A percentile compares a stretch with the other conserved stretches of the same genome.
Evolutionary conservation across 92 coral and sea anemone species (phyloP).

Genomic region (Palythoa heliodiscus): DNA sequence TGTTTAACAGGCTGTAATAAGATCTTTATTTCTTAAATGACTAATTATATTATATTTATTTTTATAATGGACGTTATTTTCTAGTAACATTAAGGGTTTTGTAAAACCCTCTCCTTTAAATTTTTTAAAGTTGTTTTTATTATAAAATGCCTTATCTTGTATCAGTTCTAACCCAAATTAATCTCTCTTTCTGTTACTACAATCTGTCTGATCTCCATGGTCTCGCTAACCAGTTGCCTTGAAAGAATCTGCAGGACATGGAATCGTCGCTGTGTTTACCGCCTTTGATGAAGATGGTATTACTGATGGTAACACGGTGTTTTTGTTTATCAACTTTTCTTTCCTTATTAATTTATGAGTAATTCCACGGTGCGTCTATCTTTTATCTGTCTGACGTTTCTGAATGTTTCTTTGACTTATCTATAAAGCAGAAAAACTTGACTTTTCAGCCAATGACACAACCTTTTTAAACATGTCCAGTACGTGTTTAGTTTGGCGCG

Average conservation of each 20-base stretch:
- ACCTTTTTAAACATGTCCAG: too few relatives aligned
- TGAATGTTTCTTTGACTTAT: too few relatives aligned
- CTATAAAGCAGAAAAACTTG: too few relatives aligned
- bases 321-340: neutral
- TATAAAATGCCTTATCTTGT: neutral
- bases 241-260: constrained; percentile 14
- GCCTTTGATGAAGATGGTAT: constrained; percentile 30
- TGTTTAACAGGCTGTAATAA: too few relatives aligned
- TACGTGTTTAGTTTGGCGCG: neutral
- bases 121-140: neutral
- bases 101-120: too few relatives aligned
- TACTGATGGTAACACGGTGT: constrained; percentile 24
- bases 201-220: neutral
- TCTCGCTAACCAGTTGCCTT: constrained; percentile 18
- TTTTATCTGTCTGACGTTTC: neutral
- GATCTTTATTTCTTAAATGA: too few relatives aligned
- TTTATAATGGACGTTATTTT: too few relatives aligned
- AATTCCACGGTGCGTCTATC: neutral
- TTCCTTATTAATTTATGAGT: neutral
- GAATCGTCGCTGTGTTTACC: constrained; percentile 4
- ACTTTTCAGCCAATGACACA: too few relatives aligned
- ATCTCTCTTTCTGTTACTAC: neutral
- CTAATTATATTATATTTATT: too few relatives aligned
- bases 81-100: neutral
- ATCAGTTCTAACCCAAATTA: constrained; percentile 4